Percentiles rank a stretch among this genome's conserved stretches.
Evolutionary conservation across 2,113 vertebrate species (phyloP).

Genomic region (Phoxinus phoxinus): DNA sequence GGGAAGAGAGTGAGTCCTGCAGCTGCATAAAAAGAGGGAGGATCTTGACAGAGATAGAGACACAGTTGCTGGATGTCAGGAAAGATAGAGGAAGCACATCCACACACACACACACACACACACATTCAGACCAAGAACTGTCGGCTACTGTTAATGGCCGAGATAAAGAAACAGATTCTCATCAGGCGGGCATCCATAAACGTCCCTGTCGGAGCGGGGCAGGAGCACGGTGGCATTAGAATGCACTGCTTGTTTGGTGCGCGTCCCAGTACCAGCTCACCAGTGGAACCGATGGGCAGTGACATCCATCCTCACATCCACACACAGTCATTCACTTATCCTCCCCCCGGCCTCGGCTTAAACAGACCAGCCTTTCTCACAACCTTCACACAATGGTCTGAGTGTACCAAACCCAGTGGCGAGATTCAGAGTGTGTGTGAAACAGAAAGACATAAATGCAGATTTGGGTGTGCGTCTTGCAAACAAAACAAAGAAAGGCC

Average conservation of each 20-base stretch:
- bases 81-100: conserved; percentile 20
- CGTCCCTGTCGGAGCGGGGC: conserved; percentile 34
- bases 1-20: not conserved
- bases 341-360: conserved; percentile 67
- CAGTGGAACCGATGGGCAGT: conserved; percentile 70
- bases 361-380: conserved; percentile 70
- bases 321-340: conserved; percentile 72
- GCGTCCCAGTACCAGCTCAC: conserved; percentile 67
- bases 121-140: conserved; percentile 25
- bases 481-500: conserved; percentile 54
- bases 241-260: conserved; percentile 71
- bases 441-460: conserved; percentile 59
- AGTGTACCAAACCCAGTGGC: conserved; percentile 62
- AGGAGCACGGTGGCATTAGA: conserved; percentile 68
- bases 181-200: not conserved
- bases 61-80: conserved; percentile 22
- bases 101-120: not conserved
- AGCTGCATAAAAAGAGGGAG: conserved; percentile 17
- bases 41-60: conserved; percentile 36
- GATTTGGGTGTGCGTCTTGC: conserved; percentile 47
- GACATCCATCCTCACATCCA: conserved; percentile 71
- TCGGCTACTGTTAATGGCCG: conserved; percentile 21
- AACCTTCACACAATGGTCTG: conserved; percentile 64
- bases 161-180: conserved; percentile 40
- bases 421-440: conserved; percentile 27